Evolutionary conservation across 2,797 vertebrate species (phyloP).

Genomic region (Limosa lapponica): DNA sequence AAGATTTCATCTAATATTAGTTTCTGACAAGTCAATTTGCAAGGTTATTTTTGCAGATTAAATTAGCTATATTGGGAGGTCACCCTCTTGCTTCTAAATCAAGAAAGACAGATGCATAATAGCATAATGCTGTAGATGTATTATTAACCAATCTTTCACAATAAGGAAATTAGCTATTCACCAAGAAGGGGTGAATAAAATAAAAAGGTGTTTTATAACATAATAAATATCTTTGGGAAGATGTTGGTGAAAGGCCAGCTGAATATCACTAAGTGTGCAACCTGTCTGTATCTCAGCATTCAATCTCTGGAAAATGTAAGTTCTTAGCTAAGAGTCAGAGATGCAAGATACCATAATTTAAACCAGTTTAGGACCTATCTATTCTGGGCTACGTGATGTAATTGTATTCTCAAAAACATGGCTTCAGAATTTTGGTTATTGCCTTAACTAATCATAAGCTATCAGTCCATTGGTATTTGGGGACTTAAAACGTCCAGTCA

Average conservation of each 20-base stretch:
- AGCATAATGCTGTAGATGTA: not conserved
- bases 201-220: constrained; percentile 5
- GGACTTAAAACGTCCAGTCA: not conserved
- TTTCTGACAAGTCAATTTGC: constrained; percentile 71
- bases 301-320: not conserved
- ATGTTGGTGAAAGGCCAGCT: not conserved
- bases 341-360: not conserved
- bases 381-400: not conserved
- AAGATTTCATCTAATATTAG: constrained; percentile 71
- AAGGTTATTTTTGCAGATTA: constrained; percentile 74
- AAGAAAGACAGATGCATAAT: constrained; percentile 65
- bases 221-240: not conserved
- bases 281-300: not conserved
- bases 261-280: not conserved
- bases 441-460: not conserved
- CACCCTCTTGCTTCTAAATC: constrained; percentile 66
- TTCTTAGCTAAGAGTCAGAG: not conserved
- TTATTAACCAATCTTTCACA: constrained; percentile 36
- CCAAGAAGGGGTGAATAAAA: not conserved
- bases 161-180: constrained; percentile 22
- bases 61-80: constrained; percentile 75
- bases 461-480: not conserved
- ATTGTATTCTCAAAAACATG: not conserved
- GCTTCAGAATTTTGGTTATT: not conserved
- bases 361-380: not conserved